Base-by-base conservation (phyloP, 2,113 vertebrate species). In the Copsychus sechellarum region DNA sequence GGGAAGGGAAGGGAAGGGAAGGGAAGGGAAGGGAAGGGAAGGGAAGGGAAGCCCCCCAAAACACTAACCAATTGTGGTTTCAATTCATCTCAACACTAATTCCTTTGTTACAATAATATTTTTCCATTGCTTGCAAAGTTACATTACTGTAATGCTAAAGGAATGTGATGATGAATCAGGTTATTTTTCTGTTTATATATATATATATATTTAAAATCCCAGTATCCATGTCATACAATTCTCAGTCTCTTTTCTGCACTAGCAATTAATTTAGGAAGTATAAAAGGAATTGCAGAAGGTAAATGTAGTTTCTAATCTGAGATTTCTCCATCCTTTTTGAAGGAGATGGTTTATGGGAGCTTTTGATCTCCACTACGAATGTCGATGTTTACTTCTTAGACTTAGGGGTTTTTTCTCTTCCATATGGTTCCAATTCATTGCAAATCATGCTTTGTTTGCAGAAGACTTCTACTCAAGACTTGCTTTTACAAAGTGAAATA, bases 371-470 rank as follows among this genome's bases (percentile, higher is more conserved):
- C 62, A 70, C 72, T 78, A 81, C 22, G 69, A 95, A 88, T 8
- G 31, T 92, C 87, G 93, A 38, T 95, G 82, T 95, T 93, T 96
- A 95, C 88, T 92, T 94, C 88, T 93, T 81, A 93, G 81, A 72
- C 62, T 79, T 94, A 16, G 23, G 20, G 38, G 38, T 88, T 94
- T 89, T 69, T 69, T 42, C 80, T 65, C 43, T 67, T 73, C 92
- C 82, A 91, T 95, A 91, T 98, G 93, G 53, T 97, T 96, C 70
- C 57, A 96, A 96, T 97, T 97, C 72, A 88, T 40, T 91, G 86
- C 76, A 95, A 54, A 61, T 94, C 42, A 61, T 81, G 65, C 54
- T 95, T 97, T 91, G 62, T 91, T 96, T 96, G 96, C 90, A 92
- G 62, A 95, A 87, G 70, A 70, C 66, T 85, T 95, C 54, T 94